Conservation (phyloP, 1,140 invertebrate genomes). For the Procambarus clarkii region DNA sequence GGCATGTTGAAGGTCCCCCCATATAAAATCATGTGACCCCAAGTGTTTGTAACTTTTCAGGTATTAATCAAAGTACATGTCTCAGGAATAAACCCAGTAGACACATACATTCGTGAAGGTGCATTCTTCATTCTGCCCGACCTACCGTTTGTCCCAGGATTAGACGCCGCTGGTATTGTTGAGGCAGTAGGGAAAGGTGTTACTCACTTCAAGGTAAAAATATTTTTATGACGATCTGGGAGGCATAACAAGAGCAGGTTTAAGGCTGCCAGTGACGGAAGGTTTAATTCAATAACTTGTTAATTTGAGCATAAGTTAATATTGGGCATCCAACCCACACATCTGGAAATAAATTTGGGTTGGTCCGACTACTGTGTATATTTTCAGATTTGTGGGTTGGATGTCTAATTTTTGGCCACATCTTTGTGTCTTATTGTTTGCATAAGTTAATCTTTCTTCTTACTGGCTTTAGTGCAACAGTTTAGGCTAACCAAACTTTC, state of each 20-base stretch:
- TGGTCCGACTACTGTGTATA: no score
- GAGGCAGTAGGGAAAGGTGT: conserved; percentile 77
- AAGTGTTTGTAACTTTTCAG: conserved; percentile 71
- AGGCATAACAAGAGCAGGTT: not conserved
- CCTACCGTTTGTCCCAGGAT: conserved; percentile 79
- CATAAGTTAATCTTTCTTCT: no score
- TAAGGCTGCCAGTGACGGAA: not conserved
- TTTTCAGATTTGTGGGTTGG: no score
- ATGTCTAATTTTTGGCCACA: no score
- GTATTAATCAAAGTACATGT: conserved; percentile 73
- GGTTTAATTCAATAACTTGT: not conserved
- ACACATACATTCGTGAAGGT: conserved; percentile 41
- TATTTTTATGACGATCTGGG: conserved; percentile 23
- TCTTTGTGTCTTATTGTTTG: no score
- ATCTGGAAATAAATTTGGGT: no score
- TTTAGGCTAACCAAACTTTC: no score
- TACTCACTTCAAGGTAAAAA: conserved; percentile 76
- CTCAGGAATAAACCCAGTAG: conserved; percentile 53
- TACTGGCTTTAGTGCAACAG: no score
- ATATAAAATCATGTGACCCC: no score
- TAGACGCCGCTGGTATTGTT: conserved; percentile 79
- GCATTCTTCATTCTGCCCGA: conserved; percentile 24
- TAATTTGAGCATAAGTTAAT: no score
- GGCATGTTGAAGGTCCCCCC: no score
- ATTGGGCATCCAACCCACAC: no score